phyloP scores from a whole-genome alignment of 2,888 invertebrate species.

The Eilema griseolum region DNA sequence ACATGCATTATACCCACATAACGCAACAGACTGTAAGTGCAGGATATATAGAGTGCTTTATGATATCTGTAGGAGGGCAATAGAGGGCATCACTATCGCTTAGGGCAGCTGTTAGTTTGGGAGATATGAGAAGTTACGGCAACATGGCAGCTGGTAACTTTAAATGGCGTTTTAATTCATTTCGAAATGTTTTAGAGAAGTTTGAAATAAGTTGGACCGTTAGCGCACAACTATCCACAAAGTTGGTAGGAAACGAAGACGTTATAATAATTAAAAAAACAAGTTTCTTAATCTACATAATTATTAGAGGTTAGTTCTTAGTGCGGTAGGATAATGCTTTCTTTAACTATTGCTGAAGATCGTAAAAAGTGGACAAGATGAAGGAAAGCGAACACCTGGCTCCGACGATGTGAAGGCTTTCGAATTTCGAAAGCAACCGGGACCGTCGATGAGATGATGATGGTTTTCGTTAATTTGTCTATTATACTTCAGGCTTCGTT shows the following conservation, averaged over 20 bases:
- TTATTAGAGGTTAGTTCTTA: too few species aligned
- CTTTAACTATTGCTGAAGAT: too few species aligned
- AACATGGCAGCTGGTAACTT: conserved; percentile 28
- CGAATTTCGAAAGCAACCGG: too few species aligned
- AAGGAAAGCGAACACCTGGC: too few species aligned
- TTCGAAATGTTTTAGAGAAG: conserved; percentile 17
- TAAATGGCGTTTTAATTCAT: conserved; percentile 32
- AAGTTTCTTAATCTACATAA: neutral
- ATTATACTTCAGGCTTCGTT: too few species aligned
- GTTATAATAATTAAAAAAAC: neutral
- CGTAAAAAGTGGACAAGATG: too few species aligned
- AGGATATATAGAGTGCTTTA: conserved; percentile 39
- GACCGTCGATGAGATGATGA: too few species aligned
- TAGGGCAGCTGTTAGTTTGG: conserved; percentile 46
- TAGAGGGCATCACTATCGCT: conserved; percentile 51
- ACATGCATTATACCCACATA: conserved; percentile 33
- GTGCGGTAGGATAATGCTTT: too few species aligned
- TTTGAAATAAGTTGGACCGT: neutral
- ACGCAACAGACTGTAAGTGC: conserved; percentile 41
- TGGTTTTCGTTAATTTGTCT: too few species aligned
- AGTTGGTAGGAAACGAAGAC: neutral
- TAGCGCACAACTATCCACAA: neutral
- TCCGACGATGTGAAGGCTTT: too few species aligned
- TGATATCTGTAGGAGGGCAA: conserved; percentile 52
- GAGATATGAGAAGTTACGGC: conserved; percentile 39